These are phyloP conservation scores for Sussaba pulchella DNA, from an alignment of 2,888 invertebrate genomes.

Conservation along the genomic window DNA sequence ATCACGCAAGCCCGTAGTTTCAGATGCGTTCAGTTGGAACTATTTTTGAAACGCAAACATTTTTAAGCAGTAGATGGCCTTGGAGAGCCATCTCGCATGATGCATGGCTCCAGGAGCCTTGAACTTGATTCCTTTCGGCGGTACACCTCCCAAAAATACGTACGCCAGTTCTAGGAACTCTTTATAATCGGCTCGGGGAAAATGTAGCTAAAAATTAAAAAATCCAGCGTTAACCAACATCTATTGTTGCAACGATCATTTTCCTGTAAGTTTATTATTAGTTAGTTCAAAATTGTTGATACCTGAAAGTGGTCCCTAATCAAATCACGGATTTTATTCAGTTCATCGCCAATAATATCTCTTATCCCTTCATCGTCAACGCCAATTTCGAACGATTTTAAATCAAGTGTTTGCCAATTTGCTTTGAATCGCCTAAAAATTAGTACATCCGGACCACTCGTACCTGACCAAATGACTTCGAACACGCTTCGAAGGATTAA, in stretches of 20 bases:
- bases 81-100: constrained; percentile 62
- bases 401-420: neutral
- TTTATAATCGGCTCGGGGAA: constrained; percentile 30
- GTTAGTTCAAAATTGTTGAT: too few relatives aligned
- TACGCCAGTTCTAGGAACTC: constrained; percentile 39
- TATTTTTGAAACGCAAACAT: constrained; percentile 71
- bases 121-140: neutral
- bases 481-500: neutral
- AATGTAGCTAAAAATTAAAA: too few relatives aligned
- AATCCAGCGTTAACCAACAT: constrained; percentile 10
- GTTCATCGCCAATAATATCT: too few relatives aligned
- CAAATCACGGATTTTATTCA: too few relatives aligned
- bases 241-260: constrained; percentile 3
- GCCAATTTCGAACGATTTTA: too few relatives aligned
- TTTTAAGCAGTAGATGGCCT: constrained; percentile 62
- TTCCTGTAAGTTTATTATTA: constrained; percentile 17
- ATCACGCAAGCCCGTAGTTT: constrained; percentile 47
- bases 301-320: too few relatives aligned
- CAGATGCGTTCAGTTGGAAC: constrained; percentile 65
- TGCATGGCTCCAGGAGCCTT: constrained; percentile 9
- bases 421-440: neutral
- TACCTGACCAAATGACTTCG: neutral
- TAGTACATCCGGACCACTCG: neutral
- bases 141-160: constrained; percentile 32
- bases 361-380: too few relatives aligned